Conservation (phyloP, 2,113 vertebrate species). For the Rhineura floridana region DNA sequence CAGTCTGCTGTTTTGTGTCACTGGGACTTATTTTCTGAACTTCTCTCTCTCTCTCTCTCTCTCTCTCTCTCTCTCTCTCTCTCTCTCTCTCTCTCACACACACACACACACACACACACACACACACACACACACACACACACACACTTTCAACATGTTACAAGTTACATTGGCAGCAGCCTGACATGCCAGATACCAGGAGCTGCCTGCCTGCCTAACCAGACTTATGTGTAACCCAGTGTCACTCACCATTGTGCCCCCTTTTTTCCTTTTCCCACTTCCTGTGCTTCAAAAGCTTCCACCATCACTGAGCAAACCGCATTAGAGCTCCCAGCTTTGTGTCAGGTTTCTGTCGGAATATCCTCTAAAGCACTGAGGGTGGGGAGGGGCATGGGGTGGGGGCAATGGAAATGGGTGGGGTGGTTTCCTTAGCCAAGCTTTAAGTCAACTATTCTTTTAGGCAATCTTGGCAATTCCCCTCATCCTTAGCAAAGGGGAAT, state of each 20-base stretch:
- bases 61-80: background rate
- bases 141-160: background rate
- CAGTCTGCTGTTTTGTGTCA: background rate
- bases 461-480: slow-evolving; percentile 40
- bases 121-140: background rate
- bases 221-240: background rate
- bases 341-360: slow-evolving; percentile 3
- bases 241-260: background rate
- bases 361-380: background rate
- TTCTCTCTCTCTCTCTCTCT: background rate
- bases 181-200: background rate
- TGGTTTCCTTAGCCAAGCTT: slow-evolving; percentile 3
- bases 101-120: too few species aligned
- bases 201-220: background rate
- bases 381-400: background rate
- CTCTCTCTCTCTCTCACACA: too few species aligned
- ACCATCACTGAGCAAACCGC: background rate
- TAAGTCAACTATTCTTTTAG: slow-evolving; percentile 21
- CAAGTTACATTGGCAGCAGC: background rate
- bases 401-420: background rate
- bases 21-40: background rate
- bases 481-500: slow-evolving; percentile 51
- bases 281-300: background rate
- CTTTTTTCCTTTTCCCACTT: background rate
- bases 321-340: slow-evolving; percentile 5